phyloP scores from a whole-genome alignment of 2,797 vertebrate species.

The Neosilurus mollespiculum region DNA sequence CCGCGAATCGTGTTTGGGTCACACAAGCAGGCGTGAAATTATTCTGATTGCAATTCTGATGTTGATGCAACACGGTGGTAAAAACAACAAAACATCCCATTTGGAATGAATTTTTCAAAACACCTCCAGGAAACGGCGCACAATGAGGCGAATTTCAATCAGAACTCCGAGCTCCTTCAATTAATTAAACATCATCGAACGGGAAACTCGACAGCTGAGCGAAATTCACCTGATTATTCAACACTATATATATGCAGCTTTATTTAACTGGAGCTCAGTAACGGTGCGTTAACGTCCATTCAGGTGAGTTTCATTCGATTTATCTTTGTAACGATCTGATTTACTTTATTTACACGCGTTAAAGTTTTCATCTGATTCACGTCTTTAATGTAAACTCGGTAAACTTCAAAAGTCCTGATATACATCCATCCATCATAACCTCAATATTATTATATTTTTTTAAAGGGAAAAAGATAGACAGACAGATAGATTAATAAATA shows the following conservation, averaged over 20 bases:
- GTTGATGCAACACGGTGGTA: constrained; percentile 36
- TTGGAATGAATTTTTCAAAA: constrained; percentile 20
- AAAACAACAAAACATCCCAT: constrained; percentile 41
- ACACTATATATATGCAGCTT: too few species aligned
- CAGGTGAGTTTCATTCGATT: background rate
- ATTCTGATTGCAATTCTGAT: constrained; percentile 34
- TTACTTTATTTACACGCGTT: background rate
- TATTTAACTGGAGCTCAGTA: background rate
- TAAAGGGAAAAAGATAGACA: background rate
- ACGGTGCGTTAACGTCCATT: too few species aligned
- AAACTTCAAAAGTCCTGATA: background rate
- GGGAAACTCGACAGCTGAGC: background rate
- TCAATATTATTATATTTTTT: background rate
- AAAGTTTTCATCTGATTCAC: background rate
- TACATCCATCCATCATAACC: too few species aligned
- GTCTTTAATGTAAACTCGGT: background rate
- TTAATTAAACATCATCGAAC: background rate
- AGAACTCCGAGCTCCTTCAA: background rate
- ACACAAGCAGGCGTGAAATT: constrained; percentile 31
- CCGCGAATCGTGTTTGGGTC: constrained; percentile 41
- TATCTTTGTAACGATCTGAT: background rate
- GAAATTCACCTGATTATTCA: too few species aligned
- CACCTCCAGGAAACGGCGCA: background rate
- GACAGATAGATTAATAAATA: background rate
- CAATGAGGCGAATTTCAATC: background rate